Evolutionary conservation across 2,888 invertebrate genomes (phyloP).

Genomic region (Himalopsyche japonica): DNA sequence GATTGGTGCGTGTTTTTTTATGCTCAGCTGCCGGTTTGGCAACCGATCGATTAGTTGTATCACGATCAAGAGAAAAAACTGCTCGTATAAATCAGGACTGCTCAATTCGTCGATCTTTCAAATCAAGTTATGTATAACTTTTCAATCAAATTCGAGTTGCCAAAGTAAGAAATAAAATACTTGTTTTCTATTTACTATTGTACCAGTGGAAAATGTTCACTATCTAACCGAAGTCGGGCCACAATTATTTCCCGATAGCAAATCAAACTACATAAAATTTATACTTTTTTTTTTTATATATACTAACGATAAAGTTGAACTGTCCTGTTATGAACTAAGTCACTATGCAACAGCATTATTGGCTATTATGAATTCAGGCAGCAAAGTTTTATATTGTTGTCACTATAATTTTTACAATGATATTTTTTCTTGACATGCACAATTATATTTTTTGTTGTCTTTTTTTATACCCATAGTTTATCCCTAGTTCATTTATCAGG

Average conservation of each 20-base stretch:
- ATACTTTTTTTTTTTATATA: too few species aligned
- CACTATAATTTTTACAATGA: not conserved
- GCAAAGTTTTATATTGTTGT: not conserved
- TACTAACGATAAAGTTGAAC: too few species aligned
- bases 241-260: too few species aligned
- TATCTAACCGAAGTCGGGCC: too few species aligned
- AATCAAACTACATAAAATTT: too few species aligned
- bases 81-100: not conserved
- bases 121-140: too few species aligned
- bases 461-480: not conserved
- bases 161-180: too few species aligned
- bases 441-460: not conserved
- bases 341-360: not conserved
- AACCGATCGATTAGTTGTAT: constrained; percentile 6
- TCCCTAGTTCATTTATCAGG: not conserved
- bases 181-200: too few species aligned
- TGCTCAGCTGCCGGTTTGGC: constrained; percentile 6
- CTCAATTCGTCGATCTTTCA: too few species aligned
- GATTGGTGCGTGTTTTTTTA: not conserved
- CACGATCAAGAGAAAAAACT: not conserved
- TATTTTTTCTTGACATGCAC: not conserved
- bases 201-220: not conserved
- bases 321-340: too few species aligned
- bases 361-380: not conserved
- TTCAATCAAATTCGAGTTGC: too few species aligned